Base-by-base conservation (phyloP, 2,888 invertebrate genomes). In the Netelia melanura region DNA sequence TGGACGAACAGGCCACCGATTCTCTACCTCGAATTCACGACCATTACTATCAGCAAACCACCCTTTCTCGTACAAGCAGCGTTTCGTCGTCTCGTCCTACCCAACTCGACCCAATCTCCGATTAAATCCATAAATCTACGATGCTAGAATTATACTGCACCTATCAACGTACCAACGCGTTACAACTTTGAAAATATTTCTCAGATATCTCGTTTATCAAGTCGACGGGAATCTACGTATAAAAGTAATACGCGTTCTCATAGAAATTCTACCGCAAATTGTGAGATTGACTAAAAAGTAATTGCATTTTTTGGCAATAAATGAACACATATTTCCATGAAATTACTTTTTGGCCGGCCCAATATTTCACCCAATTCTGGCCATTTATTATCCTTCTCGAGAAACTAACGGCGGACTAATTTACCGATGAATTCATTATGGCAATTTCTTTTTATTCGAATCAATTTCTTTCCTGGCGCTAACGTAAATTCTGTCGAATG, bases 1-100 rank as follows among this genome's bases (percentile, higher is more conserved):
- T 65, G 72, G 86, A 85, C 83, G 77, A 87, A 88, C 86, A 87
- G 86, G 86, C 87, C 23, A 67, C 72, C 80, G 76, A 77, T 80
- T 80, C 79, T 56, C 21, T 58, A 83, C 83, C 76, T 76, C 71
- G 75, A 38, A 79, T 75, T 65, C 72, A 76, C 79, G 65, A 80
- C 82, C 81, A 75, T 85, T 74, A 70, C 75, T 38, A 74, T 56
- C 68, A 56, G 74, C 76, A 79, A 79, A 21, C 54, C 81, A 30
- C 64, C 84, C 84, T 75, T 80, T 58, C 65, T 43, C 76, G 72
- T 83, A 80, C 76, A 72, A 85, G 61, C 82, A 67, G 62, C 82
- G 76, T 80, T 44, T 83, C 75, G 65, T 48, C 71, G 43, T 75
- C 79, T 76, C 62, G 54, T 74, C 68, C 54, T 67, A 58, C 25